A percentile compares a stretch with the other conserved stretches of the same genome.
These are phyloP conservation scores for Nycticorax nycticorax DNA, from an alignment of 2,113 vertebrate genomes.

Conservation along the genomic window DNA sequence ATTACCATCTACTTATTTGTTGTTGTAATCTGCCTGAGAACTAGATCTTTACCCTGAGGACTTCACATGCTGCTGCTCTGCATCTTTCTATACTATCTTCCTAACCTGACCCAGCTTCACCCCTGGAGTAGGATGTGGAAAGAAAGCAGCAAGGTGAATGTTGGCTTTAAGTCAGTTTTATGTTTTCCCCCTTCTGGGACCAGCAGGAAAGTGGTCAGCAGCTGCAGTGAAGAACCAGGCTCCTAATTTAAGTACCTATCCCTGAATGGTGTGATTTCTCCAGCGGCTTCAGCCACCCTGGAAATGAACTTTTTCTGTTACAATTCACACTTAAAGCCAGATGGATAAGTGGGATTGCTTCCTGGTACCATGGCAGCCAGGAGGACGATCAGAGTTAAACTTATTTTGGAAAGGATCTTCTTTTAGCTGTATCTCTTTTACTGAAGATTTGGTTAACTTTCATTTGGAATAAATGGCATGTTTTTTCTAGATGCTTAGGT, in stretches of 20 bases:
- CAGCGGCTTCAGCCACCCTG: background rate
- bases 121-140: fast-evolving
- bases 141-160: background rate
- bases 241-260: background rate
- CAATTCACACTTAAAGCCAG: background rate
- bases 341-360: background rate
- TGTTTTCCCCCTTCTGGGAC: background rate
- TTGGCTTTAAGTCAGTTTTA: background rate
- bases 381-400: background rate
- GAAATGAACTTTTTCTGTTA: background rate
- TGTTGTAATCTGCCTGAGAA: background rate
- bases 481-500: background rate
- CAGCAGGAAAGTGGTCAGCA: background rate
- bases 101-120: background rate
- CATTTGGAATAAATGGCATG: background rate
- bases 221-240: background rate
- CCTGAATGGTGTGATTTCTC: background rate
- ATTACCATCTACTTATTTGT: background rate
- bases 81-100: background rate
- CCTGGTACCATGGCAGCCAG: background rate
- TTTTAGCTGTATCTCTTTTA: background rate
- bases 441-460: background rate
- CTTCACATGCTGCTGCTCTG: background rate
- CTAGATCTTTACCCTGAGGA: background rate
- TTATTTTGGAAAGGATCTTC: background rate